Base-by-base conservation (phyloP, 2,113 vertebrate species). In the Sminthopsis crassicaudata region DNA sequence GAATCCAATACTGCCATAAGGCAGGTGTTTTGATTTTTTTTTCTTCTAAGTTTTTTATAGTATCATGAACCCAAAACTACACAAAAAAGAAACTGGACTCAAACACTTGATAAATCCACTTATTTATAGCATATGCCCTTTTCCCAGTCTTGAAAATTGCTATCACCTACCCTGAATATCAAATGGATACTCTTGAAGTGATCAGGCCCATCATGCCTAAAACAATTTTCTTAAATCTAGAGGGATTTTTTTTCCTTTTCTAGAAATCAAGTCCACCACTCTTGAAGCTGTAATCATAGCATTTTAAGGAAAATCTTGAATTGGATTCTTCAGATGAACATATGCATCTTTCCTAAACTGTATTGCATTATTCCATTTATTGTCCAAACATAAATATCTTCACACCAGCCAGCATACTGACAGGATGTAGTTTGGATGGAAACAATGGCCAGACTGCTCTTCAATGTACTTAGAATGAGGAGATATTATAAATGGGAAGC, bases 291-390 rank as follows among this genome's bases (percentile, higher is more conserved):
- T 98, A 98, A 99, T 98, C n/a, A 99, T 97, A 90, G 98, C 7
- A 98, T 95, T 97, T 98, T 99, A 99, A 67, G 99, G 96, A 96
- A 99, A 99, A 24, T 99, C 99, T 91, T 98, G 98, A 8, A 99
- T 99, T 5, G 99, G 99, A 96, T 99, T 99, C 98, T 99, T 99
- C 97, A 99, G 97, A 98, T 99, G 99, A 97, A 99, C 96, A 93
- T 98, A 99, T 25, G 98, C 96, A 98, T 99, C 99, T 98, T 99
- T 99, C 98, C 99, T 99, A 98, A 99, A 98, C 2, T 99, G 98
- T 97, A 99, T 93, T 0, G 99, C 97, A 98, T 99, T 92, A 98
- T 97, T 97, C 98, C 98, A 76, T 96, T 99, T 98, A 98, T 99
- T 97, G 99, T 53, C 96, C 98, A 99, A 55, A 98, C 24, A 97